Conservation (phyloP, 2,888 invertebrate species). For the Cyclophora albipunctata region DNA sequence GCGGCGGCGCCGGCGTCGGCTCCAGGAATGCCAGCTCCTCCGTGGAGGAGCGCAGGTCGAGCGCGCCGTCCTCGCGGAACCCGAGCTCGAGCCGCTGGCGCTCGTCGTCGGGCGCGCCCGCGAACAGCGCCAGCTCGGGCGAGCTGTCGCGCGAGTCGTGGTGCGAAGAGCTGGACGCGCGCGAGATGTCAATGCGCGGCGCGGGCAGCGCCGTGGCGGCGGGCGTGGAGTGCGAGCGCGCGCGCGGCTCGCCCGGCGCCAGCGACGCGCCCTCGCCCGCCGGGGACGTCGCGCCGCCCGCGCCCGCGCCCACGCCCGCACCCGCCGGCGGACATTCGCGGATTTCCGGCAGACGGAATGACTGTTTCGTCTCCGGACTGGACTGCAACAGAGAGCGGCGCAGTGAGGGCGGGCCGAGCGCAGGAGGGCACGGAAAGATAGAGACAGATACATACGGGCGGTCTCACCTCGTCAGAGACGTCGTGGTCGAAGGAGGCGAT, state of each 20-base stretch:
- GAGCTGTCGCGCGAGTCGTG: conserved; percentile 90
- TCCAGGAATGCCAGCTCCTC: conserved; percentile 92
- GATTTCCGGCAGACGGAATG: conserved; percentile 63
- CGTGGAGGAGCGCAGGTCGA: conserved; percentile 89
- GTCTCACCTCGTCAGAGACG: conserved; percentile 84
- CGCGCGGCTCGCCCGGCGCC: conserved; percentile 52
- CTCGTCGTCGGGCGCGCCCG: conserved; percentile 52
- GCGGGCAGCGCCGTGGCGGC: conserved; percentile 67
- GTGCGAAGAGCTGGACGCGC: conserved; percentile 91
- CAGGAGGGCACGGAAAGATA: conserved; percentile 19
- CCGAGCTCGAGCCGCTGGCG: conserved; percentile 62
- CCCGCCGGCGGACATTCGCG: conserved; percentile 59
- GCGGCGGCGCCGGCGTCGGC: conserved; percentile 43
- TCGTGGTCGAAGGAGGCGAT: conserved; percentile 94
- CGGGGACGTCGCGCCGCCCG: conserved; percentile 17
- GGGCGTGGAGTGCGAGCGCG: conserved; percentile 60
- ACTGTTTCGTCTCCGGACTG: conserved; percentile 75
- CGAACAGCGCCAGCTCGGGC: conserved; percentile 88
- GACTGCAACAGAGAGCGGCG: conserved; percentile 48
- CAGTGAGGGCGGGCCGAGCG: not conserved
- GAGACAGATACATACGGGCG: conserved; percentile 71
- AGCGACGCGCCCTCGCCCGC: conserved; percentile 21
- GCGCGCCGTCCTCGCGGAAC: conserved; percentile 85
- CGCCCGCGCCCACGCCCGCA: not conserved
- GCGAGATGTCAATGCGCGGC: conserved; percentile 91